These are phyloP conservation scores for Euthynnus affinis DNA, from an alignment of 2,797 vertebrate genomes.

Conservation along the genomic window DNA sequence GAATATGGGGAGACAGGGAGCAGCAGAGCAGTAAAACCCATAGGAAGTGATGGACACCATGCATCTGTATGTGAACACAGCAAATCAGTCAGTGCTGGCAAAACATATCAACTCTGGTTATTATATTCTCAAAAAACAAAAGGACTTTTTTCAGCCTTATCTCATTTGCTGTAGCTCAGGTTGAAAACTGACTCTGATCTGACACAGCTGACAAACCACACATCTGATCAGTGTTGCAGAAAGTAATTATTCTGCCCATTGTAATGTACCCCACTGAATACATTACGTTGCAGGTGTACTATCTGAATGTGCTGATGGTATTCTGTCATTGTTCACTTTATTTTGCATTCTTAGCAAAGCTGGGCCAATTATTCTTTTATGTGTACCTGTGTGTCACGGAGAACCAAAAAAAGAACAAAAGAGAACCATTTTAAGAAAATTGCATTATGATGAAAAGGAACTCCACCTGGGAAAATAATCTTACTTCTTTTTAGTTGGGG, in stretches of 20 bases:
- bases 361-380: not conserved
- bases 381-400: not conserved
- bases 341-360: conserved; percentile 21
- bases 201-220: conserved; percentile 39
- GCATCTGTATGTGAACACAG: not conserved
- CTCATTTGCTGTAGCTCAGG: conserved; percentile 41
- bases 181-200: conserved; percentile 29
- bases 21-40: not conserved
- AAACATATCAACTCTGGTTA: conserved; percentile 35
- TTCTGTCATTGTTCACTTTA: conserved; percentile 30
- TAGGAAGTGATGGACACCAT: not conserved
- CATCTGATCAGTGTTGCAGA: conserved; percentile 37
- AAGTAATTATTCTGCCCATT: conserved; percentile 48
- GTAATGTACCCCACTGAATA: conserved; percentile 9
- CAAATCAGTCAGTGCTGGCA: conserved; percentile 13
- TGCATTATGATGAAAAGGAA: not conserved
- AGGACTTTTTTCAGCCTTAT: conserved; percentile 15
- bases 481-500: not conserved
- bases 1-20: not conserved
- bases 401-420: not conserved
- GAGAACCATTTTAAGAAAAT: not conserved
- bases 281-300: conserved; percentile 32
- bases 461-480: not conserved
- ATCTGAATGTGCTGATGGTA: conserved; percentile 7
- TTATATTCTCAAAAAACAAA: conserved; percentile 38